A percentile compares a stretch with the other conserved stretches of the same genome.
These are phyloP conservation scores for Stomatorhinus walkeri DNA, from an alignment of 2,797 vertebrate genomes.

Conservation along the genomic window DNA sequence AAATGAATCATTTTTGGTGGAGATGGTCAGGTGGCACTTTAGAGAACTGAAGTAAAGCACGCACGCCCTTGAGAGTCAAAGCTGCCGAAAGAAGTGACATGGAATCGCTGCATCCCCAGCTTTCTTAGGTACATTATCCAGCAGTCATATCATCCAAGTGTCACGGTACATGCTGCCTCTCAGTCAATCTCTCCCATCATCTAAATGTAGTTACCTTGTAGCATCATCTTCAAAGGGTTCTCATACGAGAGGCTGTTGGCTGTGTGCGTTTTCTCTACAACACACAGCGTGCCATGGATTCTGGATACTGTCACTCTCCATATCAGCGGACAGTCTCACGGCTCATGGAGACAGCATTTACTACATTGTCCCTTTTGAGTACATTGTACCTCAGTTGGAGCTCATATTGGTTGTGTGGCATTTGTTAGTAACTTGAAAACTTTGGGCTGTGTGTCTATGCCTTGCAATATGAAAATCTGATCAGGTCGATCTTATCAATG, in stretches of 20 bases:
- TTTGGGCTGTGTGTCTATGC: background rate
- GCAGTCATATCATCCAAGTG: background rate
- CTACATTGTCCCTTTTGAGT: background rate
- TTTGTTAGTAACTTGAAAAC: background rate
- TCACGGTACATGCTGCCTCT: background rate
- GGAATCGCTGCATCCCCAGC: background rate
- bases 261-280: background rate
- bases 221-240: background rate
- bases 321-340: background rate
- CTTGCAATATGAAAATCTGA: background rate
- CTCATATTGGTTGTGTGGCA: background rate
- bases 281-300: background rate
- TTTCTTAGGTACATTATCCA: background rate
- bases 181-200: background rate
- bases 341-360: background rate
- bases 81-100: background rate
- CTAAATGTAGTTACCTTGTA: conserved; percentile 27
- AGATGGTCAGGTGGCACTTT: background rate
- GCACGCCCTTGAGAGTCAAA: background rate
- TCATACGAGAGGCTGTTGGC: background rate
- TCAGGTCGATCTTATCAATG: background rate
- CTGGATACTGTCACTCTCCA: background rate
- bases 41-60: background rate
- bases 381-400: background rate
- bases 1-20: conserved; percentile 5